Percentiles rank a stretch among this genome's conserved stretches.
Evolutionary conservation across 2,113 vertebrate species (phyloP).

Genomic region (Gavialis gangeticus): DNA sequence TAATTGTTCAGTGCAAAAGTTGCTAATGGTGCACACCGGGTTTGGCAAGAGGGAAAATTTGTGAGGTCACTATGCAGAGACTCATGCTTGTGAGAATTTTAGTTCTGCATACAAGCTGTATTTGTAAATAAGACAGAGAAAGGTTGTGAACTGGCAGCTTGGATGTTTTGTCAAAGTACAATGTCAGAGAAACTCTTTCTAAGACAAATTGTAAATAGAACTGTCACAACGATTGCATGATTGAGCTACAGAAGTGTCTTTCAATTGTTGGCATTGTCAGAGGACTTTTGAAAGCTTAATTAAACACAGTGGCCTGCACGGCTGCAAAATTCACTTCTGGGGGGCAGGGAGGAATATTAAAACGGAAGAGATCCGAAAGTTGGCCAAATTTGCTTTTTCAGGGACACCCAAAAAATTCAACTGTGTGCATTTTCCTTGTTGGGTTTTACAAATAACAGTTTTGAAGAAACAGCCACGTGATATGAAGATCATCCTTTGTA

Average conservation of each 20-base stretch:
- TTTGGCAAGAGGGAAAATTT: slow-evolving; percentile 6
- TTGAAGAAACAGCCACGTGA: slow-evolving; percentile 73
- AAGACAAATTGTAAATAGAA: slow-evolving; percentile 88
- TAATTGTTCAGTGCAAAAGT: slow-evolving; percentile 20
- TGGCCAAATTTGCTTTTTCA: neutral
- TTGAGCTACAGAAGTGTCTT: slow-evolving; percentile 83
- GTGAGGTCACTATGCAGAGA: slow-evolving; percentile 45
- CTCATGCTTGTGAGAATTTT: slow-evolving; percentile 38
- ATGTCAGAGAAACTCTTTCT: slow-evolving; percentile 85
- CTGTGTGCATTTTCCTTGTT: slow-evolving; percentile 43
- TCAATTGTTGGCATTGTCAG: slow-evolving; percentile 85
- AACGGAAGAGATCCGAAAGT: slow-evolving; percentile 71
- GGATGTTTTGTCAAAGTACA: slow-evolving; percentile 83
- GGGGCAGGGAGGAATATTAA: slow-evolving; percentile 25
- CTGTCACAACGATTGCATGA: slow-evolving; percentile 83
- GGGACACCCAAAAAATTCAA: slow-evolving; percentile 53
- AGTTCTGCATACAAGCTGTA: slow-evolving; percentile 71
- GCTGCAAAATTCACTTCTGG: slow-evolving; percentile 79
- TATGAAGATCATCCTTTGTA: slow-evolving; percentile 72
- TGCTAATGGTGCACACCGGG: neutral
- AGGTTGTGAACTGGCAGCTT: slow-evolving; percentile 81
- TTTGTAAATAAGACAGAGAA: slow-evolving; percentile 85
- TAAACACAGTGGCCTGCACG: slow-evolving; percentile 80
- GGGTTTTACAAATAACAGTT: slow-evolving; percentile 75
- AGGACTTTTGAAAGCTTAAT: slow-evolving; percentile 88